Conservation (phyloP, 2,113 vertebrate species). For the Bungarus multicinctus region DNA sequence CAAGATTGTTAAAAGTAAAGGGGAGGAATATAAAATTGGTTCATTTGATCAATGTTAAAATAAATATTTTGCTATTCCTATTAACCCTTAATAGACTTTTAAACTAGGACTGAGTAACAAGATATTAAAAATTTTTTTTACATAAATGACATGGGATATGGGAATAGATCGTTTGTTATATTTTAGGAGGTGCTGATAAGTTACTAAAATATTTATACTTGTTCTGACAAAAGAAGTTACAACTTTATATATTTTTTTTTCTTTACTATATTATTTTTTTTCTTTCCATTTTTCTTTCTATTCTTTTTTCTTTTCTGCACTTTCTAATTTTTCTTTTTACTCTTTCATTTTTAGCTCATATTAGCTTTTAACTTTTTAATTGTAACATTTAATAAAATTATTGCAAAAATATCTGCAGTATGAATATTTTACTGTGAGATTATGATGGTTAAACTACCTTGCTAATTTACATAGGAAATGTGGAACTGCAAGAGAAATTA, state of each 20-base stretch:
- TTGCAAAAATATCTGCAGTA: not conserved
- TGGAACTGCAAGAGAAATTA: not conserved
- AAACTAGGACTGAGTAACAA: not conserved
- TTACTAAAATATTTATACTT: not conserved
- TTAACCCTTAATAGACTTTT: not conserved
- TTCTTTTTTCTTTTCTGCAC: not conserved
- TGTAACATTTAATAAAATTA: not conserved
- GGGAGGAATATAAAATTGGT: not conserved
- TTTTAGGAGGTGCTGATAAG: not conserved
- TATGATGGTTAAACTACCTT: not conserved
- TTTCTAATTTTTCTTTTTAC: not conserved
- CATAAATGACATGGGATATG: not conserved
- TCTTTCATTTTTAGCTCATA: not conserved
- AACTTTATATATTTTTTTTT: not conserved
- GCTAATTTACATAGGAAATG: not conserved
- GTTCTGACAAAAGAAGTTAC: not conserved
- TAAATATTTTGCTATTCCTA: not conserved
- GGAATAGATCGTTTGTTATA: not conserved
- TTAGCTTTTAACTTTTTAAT: not conserved
- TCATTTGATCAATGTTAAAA: not conserved
- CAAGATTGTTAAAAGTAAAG: not conserved
- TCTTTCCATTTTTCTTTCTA: not conserved
- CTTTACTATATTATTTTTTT: not conserved
- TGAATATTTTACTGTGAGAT: not conserved
- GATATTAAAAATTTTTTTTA: not conserved